Conservation (phyloP, 1,140 invertebrate species). For the Goniozus legneri region DNA sequence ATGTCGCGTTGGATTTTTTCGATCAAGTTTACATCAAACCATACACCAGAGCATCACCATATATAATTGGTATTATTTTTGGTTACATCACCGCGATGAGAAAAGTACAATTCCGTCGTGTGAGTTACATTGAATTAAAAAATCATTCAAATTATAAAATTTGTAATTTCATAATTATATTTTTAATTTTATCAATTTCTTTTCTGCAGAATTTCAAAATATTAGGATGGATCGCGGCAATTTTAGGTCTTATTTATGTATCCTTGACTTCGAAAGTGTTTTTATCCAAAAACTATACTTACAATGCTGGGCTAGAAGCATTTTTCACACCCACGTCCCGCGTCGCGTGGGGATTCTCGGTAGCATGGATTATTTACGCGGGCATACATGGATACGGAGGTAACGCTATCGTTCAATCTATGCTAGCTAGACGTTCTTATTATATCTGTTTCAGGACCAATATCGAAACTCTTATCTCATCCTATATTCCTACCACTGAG, state of each 20-base stretch:
- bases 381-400: constrained; percentile 39
- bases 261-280: neutral
- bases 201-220: neutral
- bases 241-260: neutral
- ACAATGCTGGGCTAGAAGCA: constrained; percentile 14
- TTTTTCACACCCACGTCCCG: constrained; percentile 41
- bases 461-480: constrained; percentile 58
- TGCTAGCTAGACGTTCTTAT: too few species aligned
- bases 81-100: constrained; percentile 41
- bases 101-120: too few species aligned
- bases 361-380: constrained; percentile 53
- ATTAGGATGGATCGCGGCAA: neutral
- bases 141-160: neutral
- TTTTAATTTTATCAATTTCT: neutral
- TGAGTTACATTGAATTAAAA: neutral
- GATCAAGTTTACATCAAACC: constrained; percentile 28
- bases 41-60: constrained; percentile 54
- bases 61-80: constrained; percentile 56
- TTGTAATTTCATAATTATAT: neutral
- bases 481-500: constrained; percentile 54
- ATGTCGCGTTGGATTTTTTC: too few species aligned
- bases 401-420: too few species aligned
- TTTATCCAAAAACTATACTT: constrained; percentile 1
- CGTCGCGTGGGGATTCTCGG: constrained; percentile 43
- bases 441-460: constrained; percentile 12